phyloP scores from a whole-genome alignment of 2,888 invertebrate genomes.

The Aphrophora alni region DNA sequence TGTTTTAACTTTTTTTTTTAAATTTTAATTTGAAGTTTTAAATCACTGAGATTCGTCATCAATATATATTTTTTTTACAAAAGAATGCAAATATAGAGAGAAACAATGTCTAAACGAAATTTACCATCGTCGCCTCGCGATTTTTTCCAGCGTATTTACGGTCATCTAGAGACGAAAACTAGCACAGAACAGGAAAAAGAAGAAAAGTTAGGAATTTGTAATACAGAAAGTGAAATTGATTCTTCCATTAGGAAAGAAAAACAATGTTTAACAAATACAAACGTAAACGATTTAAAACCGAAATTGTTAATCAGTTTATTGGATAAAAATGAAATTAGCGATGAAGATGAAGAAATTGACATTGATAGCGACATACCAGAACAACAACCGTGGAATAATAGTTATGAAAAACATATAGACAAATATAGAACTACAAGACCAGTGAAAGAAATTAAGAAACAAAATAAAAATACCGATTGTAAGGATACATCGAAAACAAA shows the following conservation, averaged over 20 bases:
- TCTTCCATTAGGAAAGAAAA: neutral
- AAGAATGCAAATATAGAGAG: too few species aligned
- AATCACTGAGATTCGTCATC: too few species aligned
- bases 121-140: slow-evolving; percentile 46
- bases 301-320: neutral
- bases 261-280: neutral
- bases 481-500: neutral
- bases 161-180: slow-evolving; percentile 21
- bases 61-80: too few species aligned
- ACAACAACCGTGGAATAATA: neutral
- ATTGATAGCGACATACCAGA: neutral
- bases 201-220: neutral
- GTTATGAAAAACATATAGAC: neutral
- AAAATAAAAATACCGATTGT: neutral
- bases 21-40: too few species aligned
- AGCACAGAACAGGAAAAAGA: neutral
- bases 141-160: slow-evolving; percentile 48
- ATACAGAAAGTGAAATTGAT: neutral
- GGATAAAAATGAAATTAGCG: neutral
- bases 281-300: neutral
- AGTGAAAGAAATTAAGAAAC: neutral
- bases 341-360: neutral
- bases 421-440: neutral
- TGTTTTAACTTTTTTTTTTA: too few species aligned
- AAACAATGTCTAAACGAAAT: neutral